Conservation (phyloP, 2,797 vertebrate species). For the Darevskia nairensis region DNA sequence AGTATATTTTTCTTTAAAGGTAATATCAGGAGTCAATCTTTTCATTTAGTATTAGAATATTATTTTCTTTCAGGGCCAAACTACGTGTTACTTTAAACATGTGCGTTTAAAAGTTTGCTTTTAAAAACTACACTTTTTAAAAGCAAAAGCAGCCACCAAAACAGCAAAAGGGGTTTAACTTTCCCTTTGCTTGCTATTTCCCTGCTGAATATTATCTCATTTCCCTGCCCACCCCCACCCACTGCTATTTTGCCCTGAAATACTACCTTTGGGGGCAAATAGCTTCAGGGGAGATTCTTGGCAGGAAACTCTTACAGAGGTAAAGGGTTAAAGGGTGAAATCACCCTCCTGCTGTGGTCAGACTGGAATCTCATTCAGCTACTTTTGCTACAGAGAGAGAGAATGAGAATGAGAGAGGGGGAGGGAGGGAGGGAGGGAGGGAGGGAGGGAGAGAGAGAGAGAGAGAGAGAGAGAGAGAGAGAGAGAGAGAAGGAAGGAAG, state of each 20-base stretch:
- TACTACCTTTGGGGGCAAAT: background rate
- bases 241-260: background rate
- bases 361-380: background rate
- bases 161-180: background rate
- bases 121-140: background rate
- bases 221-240: background rate
- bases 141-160: background rate
- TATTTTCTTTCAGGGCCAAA: background rate
- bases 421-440: no score
- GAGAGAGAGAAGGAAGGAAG: no score
- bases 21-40: conserved; percentile 44
- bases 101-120: background rate
- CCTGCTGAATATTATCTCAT: background rate
- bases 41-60: conserved; percentile 37
- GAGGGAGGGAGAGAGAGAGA: background rate
- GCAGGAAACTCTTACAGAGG: background rate
- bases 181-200: background rate
- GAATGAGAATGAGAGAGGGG: background rate
- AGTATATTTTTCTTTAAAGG: conserved; percentile 29
- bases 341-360: background rate
- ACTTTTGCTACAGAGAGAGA: background rate
- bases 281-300: background rate
- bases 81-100: background rate
- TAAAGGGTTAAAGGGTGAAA: background rate
- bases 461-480: background rate